Evolutionary conservation across 2,113 vertebrate species (phyloP).

Genomic region (Naja naja): DNA sequence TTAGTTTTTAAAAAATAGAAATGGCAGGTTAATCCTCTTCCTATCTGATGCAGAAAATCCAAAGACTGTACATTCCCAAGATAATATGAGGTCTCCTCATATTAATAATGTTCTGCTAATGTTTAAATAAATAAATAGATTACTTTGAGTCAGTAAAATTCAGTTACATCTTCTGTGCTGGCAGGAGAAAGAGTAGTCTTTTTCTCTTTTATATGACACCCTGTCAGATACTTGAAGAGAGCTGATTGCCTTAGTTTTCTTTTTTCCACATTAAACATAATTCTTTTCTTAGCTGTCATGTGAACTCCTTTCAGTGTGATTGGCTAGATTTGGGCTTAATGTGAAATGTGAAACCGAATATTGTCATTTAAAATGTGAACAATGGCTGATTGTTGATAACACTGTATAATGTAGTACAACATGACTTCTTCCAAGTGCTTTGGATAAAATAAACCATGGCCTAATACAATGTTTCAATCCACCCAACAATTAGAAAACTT

Average conservation of each 20-base stretch:
- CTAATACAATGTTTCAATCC: neutral
- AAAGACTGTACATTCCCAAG: neutral
- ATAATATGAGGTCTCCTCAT: neutral
- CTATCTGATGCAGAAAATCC: neutral
- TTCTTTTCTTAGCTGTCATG: neutral
- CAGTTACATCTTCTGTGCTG: neutral
- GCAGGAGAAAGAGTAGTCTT: neutral
- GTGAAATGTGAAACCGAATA: neutral
- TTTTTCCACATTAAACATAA: neutral
- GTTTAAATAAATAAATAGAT: neutral
- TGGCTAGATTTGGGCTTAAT: neutral
- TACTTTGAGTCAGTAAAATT: neutral
- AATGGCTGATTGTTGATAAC: neutral
- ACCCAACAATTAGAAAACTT: neutral
- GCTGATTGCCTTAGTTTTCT: neutral
- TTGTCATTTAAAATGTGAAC: neutral
- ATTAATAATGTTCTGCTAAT: neutral
- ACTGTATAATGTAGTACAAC: neutral
- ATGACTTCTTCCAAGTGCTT: neutral
- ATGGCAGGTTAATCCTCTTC: constrained; percentile 1
- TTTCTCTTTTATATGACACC: neutral
- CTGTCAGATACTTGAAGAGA: neutral
- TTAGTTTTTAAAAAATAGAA: neutral
- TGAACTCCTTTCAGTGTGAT: neutral
- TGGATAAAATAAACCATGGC: neutral